phyloP scores from a whole-genome alignment of 2,888 invertebrate genomes.

The Spatulosminthurus flaviceps region DNA sequence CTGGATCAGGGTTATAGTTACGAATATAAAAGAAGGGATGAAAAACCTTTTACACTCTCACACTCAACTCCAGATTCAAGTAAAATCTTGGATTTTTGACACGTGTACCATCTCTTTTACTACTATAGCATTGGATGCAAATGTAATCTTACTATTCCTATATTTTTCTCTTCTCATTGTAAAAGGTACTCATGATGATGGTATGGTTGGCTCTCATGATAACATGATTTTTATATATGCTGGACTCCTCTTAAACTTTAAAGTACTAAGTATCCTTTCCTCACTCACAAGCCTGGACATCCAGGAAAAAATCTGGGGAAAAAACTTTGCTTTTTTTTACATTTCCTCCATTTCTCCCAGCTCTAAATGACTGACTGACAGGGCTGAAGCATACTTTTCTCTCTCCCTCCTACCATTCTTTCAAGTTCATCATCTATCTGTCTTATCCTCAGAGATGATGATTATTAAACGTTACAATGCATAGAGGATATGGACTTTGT shows the following conservation, averaged over 20 bases:
- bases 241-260: background rate
- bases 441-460: constrained; percentile 4
- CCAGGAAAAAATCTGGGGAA: constrained; percentile 23
- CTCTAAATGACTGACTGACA: constrained; percentile 38
- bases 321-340: constrained; percentile 4
- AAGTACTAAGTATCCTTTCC: constrained; percentile 14
- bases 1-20: too few relatives aligned
- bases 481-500: background rate
- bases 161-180: constrained; percentile 39
- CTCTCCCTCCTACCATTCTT: constrained; percentile 24
- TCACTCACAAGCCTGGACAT: constrained; percentile 14
- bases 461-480: background rate
- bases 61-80: constrained; percentile 18
- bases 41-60: constrained; percentile 5
- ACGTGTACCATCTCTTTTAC: constrained; percentile 35
- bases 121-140: background rate
- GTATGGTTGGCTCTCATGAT: constrained; percentile 7
- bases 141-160: constrained; percentile 33
- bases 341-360: constrained; percentile 34
- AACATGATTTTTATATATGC: constrained; percentile 13
- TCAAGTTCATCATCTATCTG: constrained; percentile 30
- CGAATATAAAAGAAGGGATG: background rate
- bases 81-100: constrained; percentile 31
- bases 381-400: constrained; percentile 6
- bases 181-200: constrained; percentile 45